Evolutionary conservation across 2,888 invertebrate species (phyloP).

Genomic region (Lepetodrilus schrolli): DNA sequence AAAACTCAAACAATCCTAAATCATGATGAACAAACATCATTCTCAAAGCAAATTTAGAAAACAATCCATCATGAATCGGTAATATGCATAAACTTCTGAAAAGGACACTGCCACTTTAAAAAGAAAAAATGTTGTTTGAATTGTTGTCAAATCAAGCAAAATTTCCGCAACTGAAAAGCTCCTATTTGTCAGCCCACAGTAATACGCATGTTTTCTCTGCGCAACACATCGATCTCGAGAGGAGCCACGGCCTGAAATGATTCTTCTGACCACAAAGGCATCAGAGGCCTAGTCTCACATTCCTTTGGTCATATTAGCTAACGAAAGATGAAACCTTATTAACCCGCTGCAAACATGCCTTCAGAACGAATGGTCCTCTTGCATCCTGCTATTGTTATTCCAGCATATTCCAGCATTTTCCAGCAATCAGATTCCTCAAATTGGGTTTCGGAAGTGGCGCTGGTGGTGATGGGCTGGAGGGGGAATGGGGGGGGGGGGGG

Average conservation of each 20-base stretch:
- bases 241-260: constrained; percentile 1
- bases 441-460: too few species aligned
- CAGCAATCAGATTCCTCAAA: constrained; percentile 8
- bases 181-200: not conserved
- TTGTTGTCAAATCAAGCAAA: constrained; percentile 23
- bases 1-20: constrained; percentile 1
- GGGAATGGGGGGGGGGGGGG: too few species aligned
- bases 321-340: constrained; percentile 33
- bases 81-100: not conserved
- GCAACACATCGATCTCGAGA: constrained; percentile 20
- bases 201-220: constrained; percentile 5
- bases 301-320: constrained; percentile 23
- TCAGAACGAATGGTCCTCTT: constrained; percentile 16
- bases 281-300: constrained; percentile 12
- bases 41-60: not conserved
- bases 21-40: constrained; percentile 4
- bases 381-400: not conserved
- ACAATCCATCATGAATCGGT: constrained; percentile 1
- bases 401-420: constrained; percentile 16
- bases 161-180: not conserved
- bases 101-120: not conserved
- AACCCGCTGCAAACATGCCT: constrained; percentile 33
- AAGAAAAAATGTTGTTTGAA: constrained; percentile 10
- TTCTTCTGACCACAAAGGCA: constrained; percentile 14
- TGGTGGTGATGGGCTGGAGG: too few species aligned